Base-by-base conservation (phyloP, 2,888 invertebrate species). In the Tachina lurida region DNA sequence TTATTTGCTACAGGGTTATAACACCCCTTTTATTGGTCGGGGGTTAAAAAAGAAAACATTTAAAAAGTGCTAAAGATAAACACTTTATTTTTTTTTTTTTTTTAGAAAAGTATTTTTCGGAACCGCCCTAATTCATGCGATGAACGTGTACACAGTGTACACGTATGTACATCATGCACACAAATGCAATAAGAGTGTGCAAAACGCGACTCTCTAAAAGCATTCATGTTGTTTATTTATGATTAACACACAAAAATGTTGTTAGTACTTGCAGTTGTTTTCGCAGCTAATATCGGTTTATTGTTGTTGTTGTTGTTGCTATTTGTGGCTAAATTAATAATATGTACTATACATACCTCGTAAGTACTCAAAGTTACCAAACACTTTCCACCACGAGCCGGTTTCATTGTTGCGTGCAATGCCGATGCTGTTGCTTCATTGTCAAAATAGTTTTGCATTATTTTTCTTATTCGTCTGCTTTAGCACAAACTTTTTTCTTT, bases 301-400 rank as follows among this genome's bases (percentile, higher is more conserved):
- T 65, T 75, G 15, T 63, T 77, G 60, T 73, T 63, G 41, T 54
- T 52, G 70, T 47, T 78, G 54, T 58, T 70, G 19, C 49, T 70
- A 60, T 17, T 79, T 76, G 68, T 70, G 10, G 39, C 54, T 67
- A 43, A 13, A 39, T 60, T n/a, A 52, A 15, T n/a, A 49, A 13
- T n/a, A 52, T 52, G n/a, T n/a, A 49, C 13, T 45, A 13, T 39
- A 84, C 87, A 75, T 90, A 91, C 89, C 90, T 91, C 88, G 88
- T 90, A 90, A 84, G 90, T 91, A 87, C 89, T 89, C 87, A 91
- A 90, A 88, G 90, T 90, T 87, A 90, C 90, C 79, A 90, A 88
- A 90, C 90, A 90, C 87, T 89, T 90, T 87, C 89, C 89, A 88
- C 88, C 87, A 60, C 87, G 88, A 71, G 89, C 88, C 82, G 90